phyloP scores from a whole-genome alignment of 1,140 invertebrate genomes.

The Ooceraea biroi region DNA sequence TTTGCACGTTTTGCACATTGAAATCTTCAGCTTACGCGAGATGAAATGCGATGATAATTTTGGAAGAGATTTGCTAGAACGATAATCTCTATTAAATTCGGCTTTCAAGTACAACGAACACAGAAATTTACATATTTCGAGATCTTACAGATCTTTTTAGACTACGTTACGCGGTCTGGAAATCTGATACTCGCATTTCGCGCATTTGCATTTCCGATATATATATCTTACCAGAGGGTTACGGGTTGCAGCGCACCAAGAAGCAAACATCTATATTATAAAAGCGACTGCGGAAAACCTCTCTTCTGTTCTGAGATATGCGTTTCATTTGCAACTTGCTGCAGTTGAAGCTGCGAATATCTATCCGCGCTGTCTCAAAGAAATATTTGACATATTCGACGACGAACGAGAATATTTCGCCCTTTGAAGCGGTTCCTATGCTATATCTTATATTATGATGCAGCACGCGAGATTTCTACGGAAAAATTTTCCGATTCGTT shows the following conservation, averaged over 20 bases:
- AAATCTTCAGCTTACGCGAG: not conserved
- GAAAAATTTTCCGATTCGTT: not conserved
- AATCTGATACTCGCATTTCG: constrained; percentile 39
- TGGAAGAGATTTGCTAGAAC: not conserved
- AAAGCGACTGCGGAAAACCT: constrained; percentile 53
- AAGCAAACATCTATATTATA: constrained; percentile 53
- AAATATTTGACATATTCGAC: constrained; percentile 56
- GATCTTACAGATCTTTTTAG: constrained; percentile 13
- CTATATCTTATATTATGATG: not conserved
- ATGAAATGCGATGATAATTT: constrained; percentile 3
- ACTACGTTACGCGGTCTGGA: constrained; percentile 21
- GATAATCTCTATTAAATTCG: not conserved
- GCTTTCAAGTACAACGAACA: not conserved
- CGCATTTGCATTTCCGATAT: constrained; percentile 40
- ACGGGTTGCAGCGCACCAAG: not conserved
- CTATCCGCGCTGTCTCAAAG: constrained; percentile 38
- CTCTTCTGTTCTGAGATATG: constrained; percentile 51
- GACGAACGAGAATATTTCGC: constrained; percentile 40
- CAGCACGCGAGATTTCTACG: constrained; percentile 17
- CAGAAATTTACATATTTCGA: constrained; percentile 1
- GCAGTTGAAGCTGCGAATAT: constrained; percentile 42
- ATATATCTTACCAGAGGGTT: constrained; percentile 15
- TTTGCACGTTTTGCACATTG: not conserved
- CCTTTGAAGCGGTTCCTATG: constrained; percentile 40
- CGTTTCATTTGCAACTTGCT: constrained; percentile 59